Conservation (phyloP, 2,888 invertebrate genomes). For the Nysson spinosus region DNA sequence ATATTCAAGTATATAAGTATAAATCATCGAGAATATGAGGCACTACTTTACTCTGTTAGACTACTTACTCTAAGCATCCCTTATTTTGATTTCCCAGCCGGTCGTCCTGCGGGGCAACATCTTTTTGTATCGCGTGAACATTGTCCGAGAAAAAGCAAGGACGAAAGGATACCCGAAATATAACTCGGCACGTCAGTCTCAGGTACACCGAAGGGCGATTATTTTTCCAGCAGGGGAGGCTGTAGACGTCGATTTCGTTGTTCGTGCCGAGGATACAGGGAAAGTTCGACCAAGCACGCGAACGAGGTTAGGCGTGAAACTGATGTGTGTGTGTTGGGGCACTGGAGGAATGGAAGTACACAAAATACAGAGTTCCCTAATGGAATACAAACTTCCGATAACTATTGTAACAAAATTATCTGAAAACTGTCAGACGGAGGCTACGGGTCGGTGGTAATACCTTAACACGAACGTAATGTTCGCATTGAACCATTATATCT, state of each 20-base stretch:
- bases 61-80: no score
- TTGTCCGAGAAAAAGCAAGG: not conserved
- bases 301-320: slow-evolving; percentile 4
- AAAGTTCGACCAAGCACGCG: slow-evolving; percentile 18
- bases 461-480: slow-evolving; percentile 56
- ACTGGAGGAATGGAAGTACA: slow-evolving; percentile 31
- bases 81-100: not conserved
- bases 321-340: slow-evolving; percentile 12
- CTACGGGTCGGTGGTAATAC: not conserved
- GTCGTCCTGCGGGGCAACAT: not conserved
- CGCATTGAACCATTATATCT: slow-evolving; percentile 24
- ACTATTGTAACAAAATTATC: slow-evolving; percentile 69
- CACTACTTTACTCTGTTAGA: no score
- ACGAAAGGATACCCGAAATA: not conserved
- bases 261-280: not conserved
- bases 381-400: slow-evolving; percentile 65
- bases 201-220: slow-evolving; percentile 9
- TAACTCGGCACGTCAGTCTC: slow-evolving; percentile 2
- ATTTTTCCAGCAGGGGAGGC: slow-evolving; percentile 1
- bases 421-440: slow-evolving; percentile 60
- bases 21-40: no score
- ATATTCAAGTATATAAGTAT: no score
- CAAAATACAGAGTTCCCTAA: slow-evolving; percentile 64
- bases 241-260: slow-evolving; percentile 3
- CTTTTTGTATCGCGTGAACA: not conserved